These are phyloP conservation scores for Lasioglossum pauxillum DNA, from an alignment of 2,888 invertebrate species.

Conservation along the genomic window DNA sequence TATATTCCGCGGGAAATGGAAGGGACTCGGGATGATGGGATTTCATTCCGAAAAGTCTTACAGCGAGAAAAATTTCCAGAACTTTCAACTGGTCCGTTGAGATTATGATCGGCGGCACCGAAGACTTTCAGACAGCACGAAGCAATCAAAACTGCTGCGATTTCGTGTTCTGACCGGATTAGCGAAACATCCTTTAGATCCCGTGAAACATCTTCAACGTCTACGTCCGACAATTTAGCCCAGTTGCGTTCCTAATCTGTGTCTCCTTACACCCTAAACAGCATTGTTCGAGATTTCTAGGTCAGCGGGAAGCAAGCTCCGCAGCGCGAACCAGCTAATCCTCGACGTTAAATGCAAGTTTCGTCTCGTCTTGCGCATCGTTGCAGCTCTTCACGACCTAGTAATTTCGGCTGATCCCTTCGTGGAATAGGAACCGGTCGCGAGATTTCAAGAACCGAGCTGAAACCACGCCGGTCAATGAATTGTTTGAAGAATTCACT, in stretches of 20 bases:
- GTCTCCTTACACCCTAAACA: conserved; percentile 47
- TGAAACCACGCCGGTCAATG: background rate
- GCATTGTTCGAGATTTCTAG: conserved; percentile 63
- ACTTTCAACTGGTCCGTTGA: background rate
- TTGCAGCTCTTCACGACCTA: conserved; percentile 51
- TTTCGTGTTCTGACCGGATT: background rate
- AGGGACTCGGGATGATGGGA: background rate
- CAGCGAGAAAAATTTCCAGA: background rate
- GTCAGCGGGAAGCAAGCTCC: conserved; percentile 50
- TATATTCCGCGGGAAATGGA: conserved; percentile 1
- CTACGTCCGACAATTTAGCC: conserved; percentile 50
- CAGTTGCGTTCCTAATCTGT: conserved; percentile 51
- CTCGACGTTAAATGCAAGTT: conserved; percentile 58
- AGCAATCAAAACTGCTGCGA: background rate
- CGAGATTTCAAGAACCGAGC: background rate
- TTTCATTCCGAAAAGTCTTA: background rate
- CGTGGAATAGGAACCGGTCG: background rate
- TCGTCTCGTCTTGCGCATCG: conserved; percentile 54
- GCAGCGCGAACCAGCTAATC: conserved; percentile 60
- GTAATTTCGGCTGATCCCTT: conserved; percentile 33
- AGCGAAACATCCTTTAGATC: background rate
- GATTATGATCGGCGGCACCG: background rate
- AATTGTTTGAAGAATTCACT: conserved; percentile 37
- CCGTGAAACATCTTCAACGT: background rate
- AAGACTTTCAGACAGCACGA: background rate